Percentiles rank a stretch among this genome's conserved stretches.
Evolutionary conservation across 2,797 vertebrate genomes (phyloP).

Genomic region (Amazonetta brasiliensis): DNA sequence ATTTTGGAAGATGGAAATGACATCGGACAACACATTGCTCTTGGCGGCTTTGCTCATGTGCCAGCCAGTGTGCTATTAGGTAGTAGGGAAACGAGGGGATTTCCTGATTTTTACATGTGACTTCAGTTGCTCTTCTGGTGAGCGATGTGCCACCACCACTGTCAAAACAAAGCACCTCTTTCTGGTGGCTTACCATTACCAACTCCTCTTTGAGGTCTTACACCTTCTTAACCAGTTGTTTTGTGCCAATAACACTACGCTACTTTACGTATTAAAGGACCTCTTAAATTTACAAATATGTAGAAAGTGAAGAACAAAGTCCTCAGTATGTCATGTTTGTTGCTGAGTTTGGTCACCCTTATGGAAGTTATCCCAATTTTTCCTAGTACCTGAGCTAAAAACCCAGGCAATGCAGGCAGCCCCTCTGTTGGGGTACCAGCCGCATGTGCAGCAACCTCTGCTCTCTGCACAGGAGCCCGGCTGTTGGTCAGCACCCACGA

Average conservation of each 20-base stretch:
- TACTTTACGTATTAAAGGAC: background rate
- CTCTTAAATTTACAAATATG: background rate
- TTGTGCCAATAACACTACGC: background rate
- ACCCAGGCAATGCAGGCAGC: background rate
- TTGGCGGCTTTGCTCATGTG: constrained; percentile 5
- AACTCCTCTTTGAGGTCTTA: background rate
- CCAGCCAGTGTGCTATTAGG: background rate
- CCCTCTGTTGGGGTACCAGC: background rate
- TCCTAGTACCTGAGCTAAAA: background rate
- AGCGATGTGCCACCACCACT: accelerated
- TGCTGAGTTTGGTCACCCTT: background rate
- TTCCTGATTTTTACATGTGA: background rate
- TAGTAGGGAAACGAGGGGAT: background rate
- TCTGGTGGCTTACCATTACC: background rate
- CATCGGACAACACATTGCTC: constrained; percentile 9
- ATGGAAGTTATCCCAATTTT: background rate
- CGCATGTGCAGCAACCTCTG: accelerated
- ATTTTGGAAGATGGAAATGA: constrained; percentile 37
- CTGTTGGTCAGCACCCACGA: accelerated
- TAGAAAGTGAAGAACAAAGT: background rate
- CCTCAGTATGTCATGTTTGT: background rate
- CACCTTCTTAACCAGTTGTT: background rate
- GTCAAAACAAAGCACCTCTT: background rate
- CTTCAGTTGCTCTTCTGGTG: background rate
- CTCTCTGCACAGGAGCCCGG: accelerated